Evolutionary conservation across 2,888 invertebrate genomes (phyloP), one percentile per base, ranked within the genome.

Genomic region (Ophion obscuratus): DNA sequence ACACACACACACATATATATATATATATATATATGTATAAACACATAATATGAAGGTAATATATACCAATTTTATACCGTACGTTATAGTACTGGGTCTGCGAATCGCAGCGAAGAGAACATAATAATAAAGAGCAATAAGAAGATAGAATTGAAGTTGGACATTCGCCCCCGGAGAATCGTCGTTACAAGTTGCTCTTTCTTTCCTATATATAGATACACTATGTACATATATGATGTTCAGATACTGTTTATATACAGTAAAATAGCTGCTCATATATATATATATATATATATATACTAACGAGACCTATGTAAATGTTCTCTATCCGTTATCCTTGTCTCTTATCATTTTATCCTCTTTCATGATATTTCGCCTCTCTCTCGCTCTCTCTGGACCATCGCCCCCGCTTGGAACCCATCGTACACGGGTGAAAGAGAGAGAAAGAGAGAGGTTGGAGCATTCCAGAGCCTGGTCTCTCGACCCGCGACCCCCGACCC

Each of bases 401-500:
- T 59, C 81, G 76, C 84, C 80, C 84, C 82, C 77, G 83, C 78
- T 66, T 53, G 73, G 31, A 64, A 66, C 27, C 64, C 17, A n/a
- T 62, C 31, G 64, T 64, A 71, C 59, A 74, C 64, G 70, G 82
- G 86, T 66, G 81, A 80, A 64, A 64, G 80, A 83, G 75, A 61
- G 78, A 80, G 78, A 80, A 61, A 86, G 77, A 53, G 44, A 83
- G 89, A 90, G 88, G 91, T 88, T 87, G 90, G 92, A 88, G 88
- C 91, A 92, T 92, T 93, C 93, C 93, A 92, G 93, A 91, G 92
- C 91, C 93, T 89, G 91, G 92, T 85, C 87, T 91, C 92, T 93
- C 93, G 93, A 93, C 93, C 93, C 94, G 92, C 94, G 93, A 94
- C 93, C 94, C 92, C 90, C 91, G 91, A 91, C 91, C 92, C 93